These are phyloP conservation scores for Salvelinus namaycush DNA, from an alignment of 2,113 vertebrate genomes.

Conservation along the genomic window DNA sequence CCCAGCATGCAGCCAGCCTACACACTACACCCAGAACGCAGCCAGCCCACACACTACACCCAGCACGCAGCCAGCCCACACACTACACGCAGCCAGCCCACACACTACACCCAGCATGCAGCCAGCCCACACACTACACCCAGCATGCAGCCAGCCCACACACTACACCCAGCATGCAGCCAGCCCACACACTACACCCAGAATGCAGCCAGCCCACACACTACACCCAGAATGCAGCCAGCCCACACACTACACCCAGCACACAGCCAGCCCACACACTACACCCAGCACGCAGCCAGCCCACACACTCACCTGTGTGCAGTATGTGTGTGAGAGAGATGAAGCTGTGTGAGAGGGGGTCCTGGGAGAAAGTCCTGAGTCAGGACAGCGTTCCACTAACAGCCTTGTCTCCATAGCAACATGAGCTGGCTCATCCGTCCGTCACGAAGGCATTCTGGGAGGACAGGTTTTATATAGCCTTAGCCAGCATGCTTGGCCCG, in stretches of 20 bases:
- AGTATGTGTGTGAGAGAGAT: conserved; percentile 9
- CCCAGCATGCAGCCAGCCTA: too few relatives aligned
- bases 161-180: too few relatives aligned
- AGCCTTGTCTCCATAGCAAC: conserved; percentile 66
- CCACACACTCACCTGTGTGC: conserved; percentile 13
- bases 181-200: too few relatives aligned
- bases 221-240: conserved; percentile 41
- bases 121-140: too few relatives aligned
- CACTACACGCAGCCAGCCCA: too few relatives aligned
- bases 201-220: too few relatives aligned
- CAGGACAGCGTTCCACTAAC: conserved; percentile 64
- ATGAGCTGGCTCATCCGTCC: conserved; percentile 62
- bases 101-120: too few relatives aligned
- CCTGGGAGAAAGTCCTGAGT: conserved; percentile 60
- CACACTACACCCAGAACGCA: too few relatives aligned
- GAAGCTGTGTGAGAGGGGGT: conserved; percentile 32
- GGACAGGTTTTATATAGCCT: conserved; percentile 79
- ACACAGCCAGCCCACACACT: conserved; percentile 27
- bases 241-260: conserved; percentile 34
- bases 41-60: too few relatives aligned
- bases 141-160: too few relatives aligned
- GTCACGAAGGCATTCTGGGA: conserved; percentile 71
- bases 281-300: conserved; percentile 40
- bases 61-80: too few relatives aligned
- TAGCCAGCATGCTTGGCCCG: conserved; percentile 58